phyloP scores from a whole-genome alignment of 2,797 vertebrate species.

The Sebastiscus tertius region DNA sequence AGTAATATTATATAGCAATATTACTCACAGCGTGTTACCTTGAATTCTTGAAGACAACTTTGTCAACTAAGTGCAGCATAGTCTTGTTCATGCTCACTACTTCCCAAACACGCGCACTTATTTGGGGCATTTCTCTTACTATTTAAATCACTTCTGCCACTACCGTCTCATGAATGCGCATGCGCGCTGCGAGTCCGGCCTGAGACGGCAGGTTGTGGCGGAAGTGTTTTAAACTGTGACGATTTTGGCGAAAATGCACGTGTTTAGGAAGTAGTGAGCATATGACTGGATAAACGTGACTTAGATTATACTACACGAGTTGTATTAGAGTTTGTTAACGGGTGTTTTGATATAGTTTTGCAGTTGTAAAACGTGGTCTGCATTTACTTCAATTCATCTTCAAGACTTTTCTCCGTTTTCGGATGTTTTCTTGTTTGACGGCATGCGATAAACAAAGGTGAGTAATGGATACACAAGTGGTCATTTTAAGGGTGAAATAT shows the following conservation, averaged over 20 bases:
- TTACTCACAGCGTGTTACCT: too few relatives aligned
- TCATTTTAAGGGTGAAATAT: background rate
- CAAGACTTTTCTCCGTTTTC: background rate
- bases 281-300: background rate
- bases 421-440: too few relatives aligned
- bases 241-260: background rate
- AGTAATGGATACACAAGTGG: background rate
- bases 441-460: background rate
- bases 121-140: background rate
- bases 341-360: background rate
- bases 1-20: too few relatives aligned
- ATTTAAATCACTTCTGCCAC: too few relatives aligned
- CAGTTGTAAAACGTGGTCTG: background rate
- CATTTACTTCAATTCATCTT: background rate
- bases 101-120: background rate
- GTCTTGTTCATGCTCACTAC: too few relatives aligned
- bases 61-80: too few relatives aligned
- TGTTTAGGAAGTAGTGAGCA: background rate
- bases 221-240: background rate
- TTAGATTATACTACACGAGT: accelerated
- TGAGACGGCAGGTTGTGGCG: background rate
- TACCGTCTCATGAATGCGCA: background rate
- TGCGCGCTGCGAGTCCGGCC: too few relatives aligned
- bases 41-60: background rate
- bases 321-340: background rate